Evolutionary conservation across 2,888 invertebrate genomes (phyloP), one percentile per base, ranked within the genome.

Genomic region (Lucinisca nassula): DNA sequence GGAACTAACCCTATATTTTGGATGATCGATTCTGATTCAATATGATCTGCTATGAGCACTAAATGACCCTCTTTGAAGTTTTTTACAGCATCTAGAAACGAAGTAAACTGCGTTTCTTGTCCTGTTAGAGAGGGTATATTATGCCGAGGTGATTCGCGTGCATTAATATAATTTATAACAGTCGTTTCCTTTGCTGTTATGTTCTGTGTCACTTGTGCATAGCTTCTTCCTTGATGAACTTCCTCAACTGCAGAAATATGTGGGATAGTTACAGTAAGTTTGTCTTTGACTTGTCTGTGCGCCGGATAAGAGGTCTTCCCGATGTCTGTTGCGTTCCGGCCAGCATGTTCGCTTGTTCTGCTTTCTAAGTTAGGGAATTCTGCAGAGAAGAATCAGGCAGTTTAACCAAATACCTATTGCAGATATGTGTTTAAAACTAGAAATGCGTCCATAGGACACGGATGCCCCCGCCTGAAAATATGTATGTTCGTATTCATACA

Each of bases 21-120:
- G 24, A 91, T 32, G 45, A 79, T 58, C 0, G 74, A 61, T 0
- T 70, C 70, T 21, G 45, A 32, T 1, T 79, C 73, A 12, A 84
- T 61, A 21, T 84, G 82, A 49, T 88, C 91, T 37, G 82, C 67
- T 3, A 92, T 37, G 4, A 93, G 82, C 35, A 93, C 82, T 79
- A 85, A 91, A 81, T 91, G 89, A n/a, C 92, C 92, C 24, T 85
- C 86, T 55, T 61, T 58, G 55, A 92, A 90, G 12, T 81, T 51
- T 27, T 76, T 61, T 8, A 87, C 85, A 70, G 73, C 61, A 45
- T 77, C 12, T 27, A 45, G 32, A 80, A 87, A 87, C 14, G 2
- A 0, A 12, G 32, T 35, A 1, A 67, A 10, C 21, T 61, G 12
- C 10, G 4, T 27, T 10, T 61, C 61, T 27, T 61, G 24, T 61